A percentile compares a stretch with the other conserved stretches of the same genome.
phyloP scores from a whole-genome alignment of 2,888 invertebrate species.

The Mythimna ferrago region DNA sequence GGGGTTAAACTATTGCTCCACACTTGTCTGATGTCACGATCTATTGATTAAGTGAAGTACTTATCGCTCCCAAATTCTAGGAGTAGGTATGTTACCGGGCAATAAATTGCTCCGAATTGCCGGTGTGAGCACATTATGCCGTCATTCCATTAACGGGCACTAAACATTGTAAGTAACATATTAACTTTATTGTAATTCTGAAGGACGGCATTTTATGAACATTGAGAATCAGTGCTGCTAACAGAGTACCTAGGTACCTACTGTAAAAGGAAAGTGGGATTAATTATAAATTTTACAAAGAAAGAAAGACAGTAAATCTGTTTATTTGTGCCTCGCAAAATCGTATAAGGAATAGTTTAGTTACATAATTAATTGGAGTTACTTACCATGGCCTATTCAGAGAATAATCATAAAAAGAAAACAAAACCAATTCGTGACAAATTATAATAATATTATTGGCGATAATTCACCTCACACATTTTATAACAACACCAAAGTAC shows the following conservation, averaged over 20 bases:
- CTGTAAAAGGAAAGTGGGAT: no score
- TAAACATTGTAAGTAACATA: slow-evolving; percentile 39
- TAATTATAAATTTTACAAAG: no score
- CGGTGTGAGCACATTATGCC: slow-evolving; percentile 30
- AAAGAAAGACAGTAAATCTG: no score
- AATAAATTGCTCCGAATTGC: slow-evolving; percentile 42
- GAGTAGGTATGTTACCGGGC: slow-evolving; percentile 16
- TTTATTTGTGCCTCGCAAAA: no score
- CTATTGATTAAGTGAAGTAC: background rate
- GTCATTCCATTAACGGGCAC: slow-evolving; percentile 37
- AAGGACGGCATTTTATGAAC: slow-evolving; percentile 1
- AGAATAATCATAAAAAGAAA: slow-evolving; percentile 4
- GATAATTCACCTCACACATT: slow-evolving; percentile 27
- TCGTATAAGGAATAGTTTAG: no score
- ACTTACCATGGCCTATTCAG: background rate
- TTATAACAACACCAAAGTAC: slow-evolving; percentile 33
- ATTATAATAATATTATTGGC: background rate
- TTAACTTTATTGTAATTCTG: slow-evolving; percentile 41
- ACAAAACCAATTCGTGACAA: slow-evolving; percentile 14
- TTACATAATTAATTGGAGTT: no score
- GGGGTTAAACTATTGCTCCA: background rate
- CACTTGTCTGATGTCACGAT: background rate
- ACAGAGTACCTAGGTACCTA: no score
- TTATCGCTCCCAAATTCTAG: background rate
- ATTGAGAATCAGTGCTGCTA: slow-evolving; percentile 1